Base-by-base conservation (phyloP, 2,797 vertebrate genomes). In the Mormyrops boulengeri region DNA sequence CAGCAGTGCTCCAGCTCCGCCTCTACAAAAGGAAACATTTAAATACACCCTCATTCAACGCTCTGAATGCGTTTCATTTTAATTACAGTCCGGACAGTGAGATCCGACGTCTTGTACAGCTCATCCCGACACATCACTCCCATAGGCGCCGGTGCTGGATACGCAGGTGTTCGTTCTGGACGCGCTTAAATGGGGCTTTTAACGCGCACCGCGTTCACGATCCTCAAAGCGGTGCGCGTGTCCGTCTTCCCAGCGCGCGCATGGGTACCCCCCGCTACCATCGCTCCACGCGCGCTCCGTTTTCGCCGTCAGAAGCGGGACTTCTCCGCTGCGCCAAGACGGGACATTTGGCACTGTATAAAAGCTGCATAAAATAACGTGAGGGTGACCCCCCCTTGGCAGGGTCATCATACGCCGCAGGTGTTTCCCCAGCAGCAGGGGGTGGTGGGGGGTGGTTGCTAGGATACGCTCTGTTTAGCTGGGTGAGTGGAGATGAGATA, bases 381-480 rank as follows among this genome's bases (percentile, higher is more conserved):
- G 91, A 90, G 92, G 91, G 90, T 94, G 95, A 94, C n/a, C 93
- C 94, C 93, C 91, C 93, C 94, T 94, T 93, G 94, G 92, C 93
- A 89, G 91, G 91, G 91, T 93, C 92, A 91, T 95, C 94, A 93
- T 93, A 91, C 95, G 93, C 93, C 94, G 50, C 90, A 92, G 94
- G 94, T 93, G 93, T 94, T 95, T 95, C 95, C 95, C 93, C 94
- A 91, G 93, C 94, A 95, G 94, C 92, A 90, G 91, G 53, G 88
- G 88, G 22, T n/a, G 91, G n/a, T 30, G 5, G 47, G 38, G 41
- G 80, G 41, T 93, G 91, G 95, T 96, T 96, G 95, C 95, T 95
- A 96, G 94, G 95, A 94, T 92, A 96, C 95, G 90, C 93, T 94
- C 91, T 86, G 82, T 49, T 86, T 47, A 38, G 82, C 89, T 89